Conservation (phyloP, 2,797 vertebrate species). For the Forpus xanthops region DNA sequence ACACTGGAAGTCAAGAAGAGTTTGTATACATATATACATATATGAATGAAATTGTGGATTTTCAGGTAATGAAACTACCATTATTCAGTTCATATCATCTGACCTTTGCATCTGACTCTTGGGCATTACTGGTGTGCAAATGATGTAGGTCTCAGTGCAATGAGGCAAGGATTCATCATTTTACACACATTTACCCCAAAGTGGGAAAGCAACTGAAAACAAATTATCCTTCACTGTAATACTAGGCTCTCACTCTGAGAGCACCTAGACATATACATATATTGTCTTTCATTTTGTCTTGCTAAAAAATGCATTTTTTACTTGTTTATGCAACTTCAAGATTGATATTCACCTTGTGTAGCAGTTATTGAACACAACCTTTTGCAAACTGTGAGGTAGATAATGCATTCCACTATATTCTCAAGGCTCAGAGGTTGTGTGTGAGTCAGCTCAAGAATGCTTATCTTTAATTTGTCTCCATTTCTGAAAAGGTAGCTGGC, state of each 20-base stretch:
- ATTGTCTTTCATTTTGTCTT: background rate
- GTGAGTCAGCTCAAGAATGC: background rate
- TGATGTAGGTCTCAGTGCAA: background rate
- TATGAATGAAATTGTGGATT: background rate
- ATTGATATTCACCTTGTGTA: background rate
- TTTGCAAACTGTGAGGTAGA: background rate
- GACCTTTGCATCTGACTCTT: background rate
- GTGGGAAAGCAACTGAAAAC: background rate
- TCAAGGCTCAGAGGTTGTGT: background rate
- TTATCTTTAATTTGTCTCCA: background rate
- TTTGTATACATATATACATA: background rate
- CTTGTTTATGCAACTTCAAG: background rate
- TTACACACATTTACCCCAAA: background rate
- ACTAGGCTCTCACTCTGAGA: background rate
- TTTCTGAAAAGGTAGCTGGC: background rate
- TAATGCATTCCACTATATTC: background rate
- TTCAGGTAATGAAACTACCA: background rate
- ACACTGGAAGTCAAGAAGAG: background rate
- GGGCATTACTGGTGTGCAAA: background rate
- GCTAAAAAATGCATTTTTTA: background rate
- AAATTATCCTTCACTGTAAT: background rate
- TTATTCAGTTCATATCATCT: background rate
- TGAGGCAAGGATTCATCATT: background rate
- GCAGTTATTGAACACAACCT: background rate
- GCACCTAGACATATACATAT: background rate